Percentiles rank a stretch among this genome's conserved stretches.
These are phyloP conservation scores for Okamejei kenojei DNA, from an alignment of 2,797 vertebrate genomes.

Conservation along the genomic window DNA sequence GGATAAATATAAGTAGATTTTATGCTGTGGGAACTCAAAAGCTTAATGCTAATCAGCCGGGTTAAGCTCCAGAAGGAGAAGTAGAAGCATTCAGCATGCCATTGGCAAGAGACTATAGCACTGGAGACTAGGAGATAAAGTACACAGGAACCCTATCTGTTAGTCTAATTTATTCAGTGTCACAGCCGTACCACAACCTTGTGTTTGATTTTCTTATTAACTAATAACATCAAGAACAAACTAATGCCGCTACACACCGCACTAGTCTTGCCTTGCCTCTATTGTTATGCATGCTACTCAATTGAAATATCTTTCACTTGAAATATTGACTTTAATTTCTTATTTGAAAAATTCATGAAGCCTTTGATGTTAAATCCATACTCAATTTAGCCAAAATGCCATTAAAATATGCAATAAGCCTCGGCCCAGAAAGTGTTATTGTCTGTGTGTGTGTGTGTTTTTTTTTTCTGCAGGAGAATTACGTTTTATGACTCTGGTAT, in stretches of 20 bases:
- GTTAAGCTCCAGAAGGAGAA: slow-evolving; percentile 44
- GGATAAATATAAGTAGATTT: slow-evolving; percentile 52
- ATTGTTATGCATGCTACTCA: slow-evolving; percentile 82
- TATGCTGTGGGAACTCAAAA: slow-evolving; percentile 50
- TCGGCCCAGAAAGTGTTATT: slow-evolving; percentile 85
- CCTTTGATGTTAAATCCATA: slow-evolving; percentile 99
- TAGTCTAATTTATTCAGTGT: slow-evolving; percentile 65
- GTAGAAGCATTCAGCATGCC: slow-evolving; percentile 50
- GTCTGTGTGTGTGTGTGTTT: slow-evolving; percentile 62
- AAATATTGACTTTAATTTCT: slow-evolving; percentile 99
- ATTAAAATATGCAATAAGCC: slow-evolving; percentile 93
- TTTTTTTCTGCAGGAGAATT: slow-evolving; percentile 81
- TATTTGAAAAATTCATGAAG: slow-evolving; percentile 99
- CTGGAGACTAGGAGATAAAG: slow-evolving; percentile 56
- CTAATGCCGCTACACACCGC: slow-evolving; percentile 70
- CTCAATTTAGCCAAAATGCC: slow-evolving; percentile 98
- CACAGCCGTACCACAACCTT: slow-evolving; percentile 63
- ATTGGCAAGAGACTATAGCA: slow-evolving; percentile 51
- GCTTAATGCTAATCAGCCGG: slow-evolving; percentile 50
- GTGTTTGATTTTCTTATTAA: slow-evolving; percentile 77
- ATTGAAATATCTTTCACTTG: slow-evolving; percentile 96
- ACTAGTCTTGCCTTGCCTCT: slow-evolving; percentile 72
- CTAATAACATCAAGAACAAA: slow-evolving; percentile 77
- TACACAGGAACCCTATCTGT: slow-evolving; percentile 47
- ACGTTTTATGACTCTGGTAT: slow-evolving; percentile 88